Conservation (phyloP, 1,140 invertebrate species). For the Drosophila leontia region DNA sequence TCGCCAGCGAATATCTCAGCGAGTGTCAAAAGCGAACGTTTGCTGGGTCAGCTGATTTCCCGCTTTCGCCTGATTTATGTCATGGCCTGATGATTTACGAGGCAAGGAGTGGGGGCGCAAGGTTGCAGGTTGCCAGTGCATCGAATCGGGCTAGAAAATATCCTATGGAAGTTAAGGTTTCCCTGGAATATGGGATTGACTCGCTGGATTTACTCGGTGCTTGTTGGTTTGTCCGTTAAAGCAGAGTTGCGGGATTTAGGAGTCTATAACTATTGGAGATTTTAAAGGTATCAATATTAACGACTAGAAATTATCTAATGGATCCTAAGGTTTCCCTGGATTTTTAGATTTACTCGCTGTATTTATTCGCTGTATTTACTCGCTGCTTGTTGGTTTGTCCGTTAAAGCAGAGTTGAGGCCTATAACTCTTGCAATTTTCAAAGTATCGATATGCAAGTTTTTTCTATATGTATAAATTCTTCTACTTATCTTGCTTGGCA, state of each 20-base stretch:
- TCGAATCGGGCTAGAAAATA: background rate
- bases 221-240: background rate
- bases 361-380: no score
- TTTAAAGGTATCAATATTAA: background rate
- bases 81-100: slow-evolving; percentile 26
- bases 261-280: background rate
- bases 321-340: no score
- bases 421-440: background rate
- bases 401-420: background rate
- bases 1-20: slow-evolving; percentile 34
- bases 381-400: no score
- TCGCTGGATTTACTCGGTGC: background rate
- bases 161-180: background rate
- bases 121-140: background rate
- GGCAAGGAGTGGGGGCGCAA: background rate
- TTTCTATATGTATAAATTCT: background rate
- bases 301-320: no score
- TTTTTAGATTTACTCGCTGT: no score
- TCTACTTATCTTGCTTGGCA: background rate
- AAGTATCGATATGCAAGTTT: no score
- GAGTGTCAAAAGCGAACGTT: slow-evolving; percentile 28
- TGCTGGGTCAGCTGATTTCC: slow-evolving; percentile 28
- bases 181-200: background rate
- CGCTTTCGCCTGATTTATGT: slow-evolving; percentile 42
- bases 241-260: background rate